Conservation (phyloP, 2,888 invertebrate genomes). For the Hypomecis punctinalis region DNA sequence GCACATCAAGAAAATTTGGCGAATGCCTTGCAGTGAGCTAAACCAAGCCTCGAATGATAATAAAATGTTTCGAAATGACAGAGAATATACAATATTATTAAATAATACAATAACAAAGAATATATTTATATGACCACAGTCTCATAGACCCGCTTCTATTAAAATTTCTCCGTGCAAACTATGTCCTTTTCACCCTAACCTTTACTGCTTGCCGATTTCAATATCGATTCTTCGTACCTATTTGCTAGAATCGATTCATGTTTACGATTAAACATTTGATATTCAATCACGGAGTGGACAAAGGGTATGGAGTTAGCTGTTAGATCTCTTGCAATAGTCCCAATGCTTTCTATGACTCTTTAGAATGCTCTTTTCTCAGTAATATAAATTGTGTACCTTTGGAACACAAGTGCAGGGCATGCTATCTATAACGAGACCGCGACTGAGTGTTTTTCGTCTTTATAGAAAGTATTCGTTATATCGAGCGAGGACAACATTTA, state of each 20-base stretch:
- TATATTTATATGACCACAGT: neutral
- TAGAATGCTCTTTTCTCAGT: neutral
- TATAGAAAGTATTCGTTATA: too few species aligned
- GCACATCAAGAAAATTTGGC: too few species aligned
- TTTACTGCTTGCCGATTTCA: conserved; percentile 63
- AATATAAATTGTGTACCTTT: conserved; percentile 30
- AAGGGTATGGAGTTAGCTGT: conserved; percentile 59
- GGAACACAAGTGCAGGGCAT: conserved; percentile 18
- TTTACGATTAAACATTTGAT: conserved; percentile 77
- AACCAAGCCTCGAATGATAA: too few species aligned
- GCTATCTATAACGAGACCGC: too few species aligned
- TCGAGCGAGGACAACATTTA: too few species aligned
- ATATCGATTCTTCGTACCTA: conserved; percentile 70
- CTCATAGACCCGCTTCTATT: conserved; percentile 17
- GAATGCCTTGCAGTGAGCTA: too few species aligned
- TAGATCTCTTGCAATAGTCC: conserved; percentile 39
- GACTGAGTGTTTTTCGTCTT: too few species aligned
- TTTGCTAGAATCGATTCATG: conserved; percentile 68
- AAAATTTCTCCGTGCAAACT: conserved; percentile 19
- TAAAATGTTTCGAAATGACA: too few species aligned
- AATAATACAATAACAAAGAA: too few species aligned
- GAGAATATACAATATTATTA: too few species aligned
- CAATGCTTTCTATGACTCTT: conserved; percentile 32
- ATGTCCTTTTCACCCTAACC: conserved; percentile 43
- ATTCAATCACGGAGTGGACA: conserved; percentile 75